phyloP scores from a whole-genome alignment of 2,888 invertebrate species.

The Agonopterix alstromeriana region DNA sequence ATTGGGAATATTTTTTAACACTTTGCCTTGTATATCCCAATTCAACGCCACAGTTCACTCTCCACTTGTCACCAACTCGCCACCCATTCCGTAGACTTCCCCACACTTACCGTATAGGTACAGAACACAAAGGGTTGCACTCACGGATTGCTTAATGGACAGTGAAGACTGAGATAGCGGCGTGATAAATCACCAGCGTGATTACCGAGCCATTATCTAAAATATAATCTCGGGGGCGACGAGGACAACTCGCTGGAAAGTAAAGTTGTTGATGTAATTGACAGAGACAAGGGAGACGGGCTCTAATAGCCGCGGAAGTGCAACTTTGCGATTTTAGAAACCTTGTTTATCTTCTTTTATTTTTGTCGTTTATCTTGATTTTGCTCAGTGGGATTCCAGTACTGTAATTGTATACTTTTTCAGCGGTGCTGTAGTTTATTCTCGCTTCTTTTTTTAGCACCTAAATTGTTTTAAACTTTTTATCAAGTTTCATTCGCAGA shows the following conservation, averaged over 20 bases:
- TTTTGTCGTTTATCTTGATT: not conserved
- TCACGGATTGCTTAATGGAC: constrained; percentile 72
- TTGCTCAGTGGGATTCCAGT: too few relatives aligned
- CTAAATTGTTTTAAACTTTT: too few relatives aligned
- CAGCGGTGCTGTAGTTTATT: too few relatives aligned
- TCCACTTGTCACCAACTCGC: not conserved
- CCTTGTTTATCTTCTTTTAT: constrained; percentile 1
- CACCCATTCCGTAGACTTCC: constrained; percentile 1
- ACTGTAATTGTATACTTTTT: too few relatives aligned
- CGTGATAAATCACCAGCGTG: constrained; percentile 73
- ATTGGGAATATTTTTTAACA: too few relatives aligned
- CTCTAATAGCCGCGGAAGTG: constrained; percentile 2
- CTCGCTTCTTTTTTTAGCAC: too few relatives aligned
- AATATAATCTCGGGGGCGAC: constrained; percentile 69
- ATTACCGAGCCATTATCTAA: constrained; percentile 73
- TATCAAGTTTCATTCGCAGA: too few relatives aligned
- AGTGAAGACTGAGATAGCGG: constrained; percentile 72
- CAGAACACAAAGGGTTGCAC: constrained; percentile 56
- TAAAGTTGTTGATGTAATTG: constrained; percentile 63
- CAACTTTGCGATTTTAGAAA: constrained; percentile 1
- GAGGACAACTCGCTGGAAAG: constrained; percentile 31
- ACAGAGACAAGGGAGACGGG: constrained; percentile 29
- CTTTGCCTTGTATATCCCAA: not conserved
- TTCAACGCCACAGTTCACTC: not conserved
- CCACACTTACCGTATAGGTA: constrained; percentile 8